Conservation (phyloP, 2,113 vertebrate genomes). For the Onychostruthus taczanowskii region DNA sequence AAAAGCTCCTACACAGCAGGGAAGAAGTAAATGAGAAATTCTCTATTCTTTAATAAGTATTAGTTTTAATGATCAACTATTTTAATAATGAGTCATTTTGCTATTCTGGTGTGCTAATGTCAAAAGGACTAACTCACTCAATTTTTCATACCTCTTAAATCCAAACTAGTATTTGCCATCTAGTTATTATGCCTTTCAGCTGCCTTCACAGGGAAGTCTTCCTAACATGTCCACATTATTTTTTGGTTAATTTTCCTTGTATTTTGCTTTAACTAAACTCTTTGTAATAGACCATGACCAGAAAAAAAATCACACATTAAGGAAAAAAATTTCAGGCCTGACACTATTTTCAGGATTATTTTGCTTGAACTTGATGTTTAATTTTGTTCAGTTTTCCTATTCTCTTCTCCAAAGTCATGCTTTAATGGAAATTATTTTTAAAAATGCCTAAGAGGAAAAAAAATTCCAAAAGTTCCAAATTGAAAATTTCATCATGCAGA, state of each 20-base stretch:
- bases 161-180: background rate
- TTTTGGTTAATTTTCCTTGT: background rate
- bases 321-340: background rate
- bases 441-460: background rate
- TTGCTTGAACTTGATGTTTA: background rate
- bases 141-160: background rate
- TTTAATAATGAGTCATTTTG: background rate
- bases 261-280: background rate
- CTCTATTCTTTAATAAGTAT: background rate
- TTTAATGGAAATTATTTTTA: background rate
- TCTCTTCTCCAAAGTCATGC: background rate
- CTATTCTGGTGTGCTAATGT: background rate
- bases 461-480: background rate
- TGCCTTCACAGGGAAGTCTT: background rate
- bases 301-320: background rate
- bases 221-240: background rate
- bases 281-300: background rate
- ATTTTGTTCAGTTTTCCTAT: background rate
- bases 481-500: background rate
- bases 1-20: background rate
- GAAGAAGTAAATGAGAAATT: slow-evolving; percentile 2
- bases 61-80: background rate
- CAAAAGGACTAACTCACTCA: background rate
- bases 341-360: background rate
- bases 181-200: background rate